phyloP scores from a whole-genome alignment of 2,113 vertebrate species.

The Campylomormyrus tamandua region DNA sequence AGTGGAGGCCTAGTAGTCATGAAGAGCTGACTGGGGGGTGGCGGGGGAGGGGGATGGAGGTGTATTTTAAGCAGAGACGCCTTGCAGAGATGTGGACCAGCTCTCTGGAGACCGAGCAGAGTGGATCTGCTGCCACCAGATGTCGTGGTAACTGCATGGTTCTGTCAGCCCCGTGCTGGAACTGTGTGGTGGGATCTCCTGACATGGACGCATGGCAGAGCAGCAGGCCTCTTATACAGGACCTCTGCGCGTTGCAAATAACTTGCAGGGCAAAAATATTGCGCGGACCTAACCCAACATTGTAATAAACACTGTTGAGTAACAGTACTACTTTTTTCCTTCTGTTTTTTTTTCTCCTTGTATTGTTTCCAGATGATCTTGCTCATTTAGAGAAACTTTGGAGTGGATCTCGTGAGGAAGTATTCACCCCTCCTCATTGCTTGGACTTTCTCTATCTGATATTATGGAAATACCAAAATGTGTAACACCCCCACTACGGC shows the following conservation, averaged over 20 bases:
- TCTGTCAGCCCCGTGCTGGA: not conserved
- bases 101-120: not conserved
- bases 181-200: not conserved
- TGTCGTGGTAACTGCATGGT: not conserved
- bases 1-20: not conserved
- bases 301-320: not conserved
- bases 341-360: not conserved
- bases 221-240: not conserved
- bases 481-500: not conserved
- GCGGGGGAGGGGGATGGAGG: not conserved
- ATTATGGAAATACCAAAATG: slow-evolving; percentile 8
- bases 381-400: not conserved
- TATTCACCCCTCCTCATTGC: not conserved
- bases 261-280: not conserved
- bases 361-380: slow-evolving; percentile 6
- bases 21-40: not conserved
- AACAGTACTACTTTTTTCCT: not conserved
- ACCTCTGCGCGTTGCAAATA: not conserved
- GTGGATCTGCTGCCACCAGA: not conserved
- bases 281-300: not conserved
- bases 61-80: slow-evolving; percentile 2
- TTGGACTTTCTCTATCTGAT: not conserved
- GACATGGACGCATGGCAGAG: not conserved
- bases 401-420: not conserved
- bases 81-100: slow-evolving; percentile 7